Base-by-base conservation (phyloP, 2,888 invertebrate species). In the Syrista parreyssii region DNA sequence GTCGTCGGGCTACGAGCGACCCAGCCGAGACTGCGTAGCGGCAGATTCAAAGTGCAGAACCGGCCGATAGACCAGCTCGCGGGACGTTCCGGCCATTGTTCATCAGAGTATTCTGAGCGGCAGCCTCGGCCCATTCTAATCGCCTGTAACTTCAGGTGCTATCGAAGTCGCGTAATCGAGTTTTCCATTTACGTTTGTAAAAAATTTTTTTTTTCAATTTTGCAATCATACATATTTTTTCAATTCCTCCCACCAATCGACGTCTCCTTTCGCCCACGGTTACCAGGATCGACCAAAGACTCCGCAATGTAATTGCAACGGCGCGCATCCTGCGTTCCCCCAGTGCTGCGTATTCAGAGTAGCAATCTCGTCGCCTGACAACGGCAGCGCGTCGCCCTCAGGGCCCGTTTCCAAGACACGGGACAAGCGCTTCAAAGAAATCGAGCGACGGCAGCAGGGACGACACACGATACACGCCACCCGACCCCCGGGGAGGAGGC, bases 281-380 rank as follows among this genome's bases (percentile, higher is more conserved):
- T 80, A 82, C 79, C 15, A 15, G 40, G 9, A 34, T 6, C 15
- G 9, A 6, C 23, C 15, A 55, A 55, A 55, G 55, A 55, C 9
- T 9, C 55, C 23, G 9, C 15, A 55, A 55, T 9, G 6, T 23
- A 23, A 55, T 55, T 23, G 55, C 55, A 55, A 23, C 15, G 55
- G 9, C 9, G 55, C 55, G 55, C 55, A 55, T 23, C 23, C 55
- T 9, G 55, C 9, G 55, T 23, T 55, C 79, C 79, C 79, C 81
- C 80, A 81, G 79, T 79, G 80, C 79, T 80, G 82, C 81, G 82
- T 81, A 82, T 76, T 76, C 55, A 68, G 76, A 79, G 81, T 80
- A 80, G 76, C 78, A 77, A 78, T 81, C 80, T 77, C 77, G 81
- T 80, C 80, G 80, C 78, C 80, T 80, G 80, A 73, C 79, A 78